phyloP scores from a whole-genome alignment of 2,888 invertebrate species.

The Epinotia ramella region DNA sequence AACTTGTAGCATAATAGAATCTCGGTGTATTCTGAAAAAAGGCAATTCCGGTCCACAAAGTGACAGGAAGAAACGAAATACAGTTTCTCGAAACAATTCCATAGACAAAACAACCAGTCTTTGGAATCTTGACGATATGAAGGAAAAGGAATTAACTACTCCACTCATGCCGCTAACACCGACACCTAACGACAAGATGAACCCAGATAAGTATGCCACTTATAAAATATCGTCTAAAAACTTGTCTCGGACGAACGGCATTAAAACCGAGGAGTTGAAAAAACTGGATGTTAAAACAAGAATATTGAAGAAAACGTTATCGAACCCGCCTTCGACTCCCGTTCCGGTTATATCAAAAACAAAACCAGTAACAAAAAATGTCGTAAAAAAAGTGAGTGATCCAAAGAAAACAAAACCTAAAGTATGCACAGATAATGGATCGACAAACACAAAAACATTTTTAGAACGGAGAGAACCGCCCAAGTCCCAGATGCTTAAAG shows the following conservation, averaged over 20 bases:
- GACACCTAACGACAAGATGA: slow-evolving; percentile 73
- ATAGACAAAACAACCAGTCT: slow-evolving; percentile 85
- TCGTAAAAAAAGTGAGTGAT: slow-evolving; percentile 74
- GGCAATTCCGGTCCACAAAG: slow-evolving; percentile 79
- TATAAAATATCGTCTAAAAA: slow-evolving; percentile 81
- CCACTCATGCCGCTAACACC: slow-evolving; percentile 73
- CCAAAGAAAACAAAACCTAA: slow-evolving; percentile 77
- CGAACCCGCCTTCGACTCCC: slow-evolving; percentile 81
- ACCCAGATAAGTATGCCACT: slow-evolving; percentile 80
- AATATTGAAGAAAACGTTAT: slow-evolving; percentile 83
- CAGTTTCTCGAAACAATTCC: slow-evolving; percentile 77
- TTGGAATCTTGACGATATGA: slow-evolving; percentile 86
- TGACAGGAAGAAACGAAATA: slow-evolving; percentile 66
- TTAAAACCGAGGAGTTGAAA: slow-evolving; percentile 78
- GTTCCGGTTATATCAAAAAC: slow-evolving; percentile 80
- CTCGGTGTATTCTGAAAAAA: slow-evolving; percentile 88
- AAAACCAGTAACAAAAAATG: slow-evolving; percentile 74
- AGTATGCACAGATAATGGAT: slow-evolving; percentile 70
- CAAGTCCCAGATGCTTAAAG: slow-evolving; percentile 80
- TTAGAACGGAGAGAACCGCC: slow-evolving; percentile 69
- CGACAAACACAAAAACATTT: slow-evolving; percentile 72
- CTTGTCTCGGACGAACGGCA: slow-evolving; percentile 69
- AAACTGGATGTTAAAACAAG: slow-evolving; percentile 84
- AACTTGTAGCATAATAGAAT: slow-evolving; percentile 89
- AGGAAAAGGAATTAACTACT: slow-evolving; percentile 78